Conservation (phyloP, 2,888 invertebrate species). For the Ectropis crepuscularia region DNA sequence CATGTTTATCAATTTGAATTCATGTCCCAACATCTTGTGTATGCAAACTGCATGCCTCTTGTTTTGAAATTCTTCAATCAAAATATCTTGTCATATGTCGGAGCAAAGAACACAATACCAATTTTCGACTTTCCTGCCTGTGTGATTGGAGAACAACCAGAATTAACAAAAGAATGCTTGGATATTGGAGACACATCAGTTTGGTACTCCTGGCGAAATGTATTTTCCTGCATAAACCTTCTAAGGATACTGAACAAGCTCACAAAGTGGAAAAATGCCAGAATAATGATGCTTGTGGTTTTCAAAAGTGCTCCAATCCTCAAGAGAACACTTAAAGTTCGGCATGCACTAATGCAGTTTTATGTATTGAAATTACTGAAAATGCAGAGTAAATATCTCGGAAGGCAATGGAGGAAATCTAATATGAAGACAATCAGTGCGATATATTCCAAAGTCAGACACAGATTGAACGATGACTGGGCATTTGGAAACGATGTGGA, state of each 20-base stretch:
- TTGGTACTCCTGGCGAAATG: conserved; percentile 98
- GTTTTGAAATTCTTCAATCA: conserved; percentile 99
- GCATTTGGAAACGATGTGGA: conserved; percentile 99
- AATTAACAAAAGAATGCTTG: conserved; percentile 95
- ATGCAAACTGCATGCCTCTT: conserved; percentile 99
- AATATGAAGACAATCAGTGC: conserved; percentile 99
- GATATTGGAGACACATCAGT: conserved; percentile 92
- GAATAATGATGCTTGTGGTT: conserved; percentile 99
- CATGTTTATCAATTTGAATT: conserved; percentile 99
- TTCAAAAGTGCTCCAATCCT: conserved; percentile 99
- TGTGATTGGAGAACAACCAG: conserved; percentile 97
- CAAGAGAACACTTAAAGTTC: conserved; percentile 97
- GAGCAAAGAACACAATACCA: conserved; percentile 96
- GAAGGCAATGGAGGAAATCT: conserved; percentile 99
- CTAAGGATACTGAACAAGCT: conserved; percentile 98
- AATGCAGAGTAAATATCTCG: conserved; percentile 99
- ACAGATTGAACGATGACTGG: conserved; percentile 99
- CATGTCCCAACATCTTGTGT: conserved; percentile 99
- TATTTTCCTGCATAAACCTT: conserved; percentile 98
- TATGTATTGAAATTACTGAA: conserved; percentile 98
- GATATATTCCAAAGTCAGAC: conserved; percentile 98
- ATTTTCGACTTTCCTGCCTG: conserved; percentile 98
- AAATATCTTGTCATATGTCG: conserved; percentile 97
- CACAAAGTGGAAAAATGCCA: conserved; percentile 99
- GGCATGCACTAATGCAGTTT: conserved; percentile 98